These are phyloP conservation scores for Nymphalis polychloros DNA, from an alignment of 2,888 invertebrate species.

Conservation along the genomic window DNA sequence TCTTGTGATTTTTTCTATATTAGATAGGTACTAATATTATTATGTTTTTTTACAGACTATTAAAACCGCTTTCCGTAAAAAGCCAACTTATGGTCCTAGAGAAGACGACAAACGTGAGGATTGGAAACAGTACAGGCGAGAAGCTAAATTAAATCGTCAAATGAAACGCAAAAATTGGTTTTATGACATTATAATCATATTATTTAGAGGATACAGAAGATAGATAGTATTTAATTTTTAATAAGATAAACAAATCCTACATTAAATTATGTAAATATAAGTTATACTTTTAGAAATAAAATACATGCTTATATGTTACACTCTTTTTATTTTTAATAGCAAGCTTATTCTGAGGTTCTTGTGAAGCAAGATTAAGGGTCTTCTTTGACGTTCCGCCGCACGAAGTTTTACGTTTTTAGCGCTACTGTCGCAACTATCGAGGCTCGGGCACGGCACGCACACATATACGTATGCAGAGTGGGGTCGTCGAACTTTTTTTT, in stretches of 20 bases:
- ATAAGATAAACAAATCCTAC: slow-evolving; percentile 14
- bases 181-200: slow-evolving; percentile 62
- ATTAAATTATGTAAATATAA: slow-evolving; percentile 33
- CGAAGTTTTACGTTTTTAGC: too few species aligned
- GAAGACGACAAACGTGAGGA: slow-evolving; percentile 74
- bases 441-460: too few species aligned
- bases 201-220: slow-evolving; percentile 60
- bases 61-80: slow-evolving; percentile 69
- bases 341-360: too few species aligned
- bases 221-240: not conserved
- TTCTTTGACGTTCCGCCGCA: too few species aligned
- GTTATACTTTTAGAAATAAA: too few species aligned
- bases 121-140: slow-evolving; percentile 82
- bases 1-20: not conserved
- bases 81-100: slow-evolving; percentile 74
- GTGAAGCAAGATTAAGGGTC: too few species aligned
- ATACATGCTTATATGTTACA: too few species aligned
- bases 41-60: slow-evolving; percentile 62
- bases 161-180: slow-evolving; percentile 62
- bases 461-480: too few species aligned
- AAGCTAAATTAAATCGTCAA: slow-evolving; percentile 65
- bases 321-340: too few species aligned
- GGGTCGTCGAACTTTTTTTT: too few species aligned
- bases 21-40: not conserved
- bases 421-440: too few species aligned